Conservation (phyloP, 2,113 vertebrate species). For the Tautogolabrus adspersus region DNA sequence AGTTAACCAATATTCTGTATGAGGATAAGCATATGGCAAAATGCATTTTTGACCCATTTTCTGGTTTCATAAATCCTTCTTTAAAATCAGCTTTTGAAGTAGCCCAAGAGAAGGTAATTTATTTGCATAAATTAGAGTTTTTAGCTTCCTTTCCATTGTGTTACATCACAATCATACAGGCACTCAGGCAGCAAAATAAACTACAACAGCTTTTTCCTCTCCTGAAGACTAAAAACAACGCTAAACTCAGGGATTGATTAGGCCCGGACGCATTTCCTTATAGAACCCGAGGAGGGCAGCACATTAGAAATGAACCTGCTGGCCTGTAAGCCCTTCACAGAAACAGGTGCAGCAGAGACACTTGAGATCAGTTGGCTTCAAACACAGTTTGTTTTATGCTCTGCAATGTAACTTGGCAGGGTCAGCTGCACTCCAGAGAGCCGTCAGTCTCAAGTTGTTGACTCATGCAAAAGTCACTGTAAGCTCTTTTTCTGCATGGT, state of each 20-base stretch:
- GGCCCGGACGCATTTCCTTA: slow-evolving; percentile 8
- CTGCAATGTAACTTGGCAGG: slow-evolving; percentile 33
- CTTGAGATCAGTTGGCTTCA: slow-evolving; percentile 43
- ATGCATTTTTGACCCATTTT: too few species aligned
- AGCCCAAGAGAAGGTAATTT: too few species aligned
- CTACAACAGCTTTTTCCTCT: not conserved
- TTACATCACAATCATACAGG: too few species aligned
- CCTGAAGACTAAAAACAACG: not conserved
- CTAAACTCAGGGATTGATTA: too few species aligned
- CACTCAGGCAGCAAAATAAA: not conserved
- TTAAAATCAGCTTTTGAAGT: too few species aligned
- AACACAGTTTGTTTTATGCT: slow-evolving; percentile 41
- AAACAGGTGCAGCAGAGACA: slow-evolving; percentile 63
- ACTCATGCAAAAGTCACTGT: slow-evolving; percentile 10
- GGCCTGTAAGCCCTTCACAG: not conserved
- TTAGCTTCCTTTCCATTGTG: too few species aligned
- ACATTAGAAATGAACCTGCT: not conserved
- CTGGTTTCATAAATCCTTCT: too few species aligned
- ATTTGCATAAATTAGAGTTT: too few species aligned
- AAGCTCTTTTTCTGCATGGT: not conserved
- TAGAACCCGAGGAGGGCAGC: slow-evolving; percentile 22
- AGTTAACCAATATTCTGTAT: too few species aligned
- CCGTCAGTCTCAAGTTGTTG: slow-evolving; percentile 5
- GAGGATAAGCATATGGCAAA: too few species aligned
- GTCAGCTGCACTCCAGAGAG: slow-evolving; percentile 36